Evolutionary conservation across 2,888 invertebrate genomes (phyloP).

Genomic region (Apoda limacodes): DNA sequence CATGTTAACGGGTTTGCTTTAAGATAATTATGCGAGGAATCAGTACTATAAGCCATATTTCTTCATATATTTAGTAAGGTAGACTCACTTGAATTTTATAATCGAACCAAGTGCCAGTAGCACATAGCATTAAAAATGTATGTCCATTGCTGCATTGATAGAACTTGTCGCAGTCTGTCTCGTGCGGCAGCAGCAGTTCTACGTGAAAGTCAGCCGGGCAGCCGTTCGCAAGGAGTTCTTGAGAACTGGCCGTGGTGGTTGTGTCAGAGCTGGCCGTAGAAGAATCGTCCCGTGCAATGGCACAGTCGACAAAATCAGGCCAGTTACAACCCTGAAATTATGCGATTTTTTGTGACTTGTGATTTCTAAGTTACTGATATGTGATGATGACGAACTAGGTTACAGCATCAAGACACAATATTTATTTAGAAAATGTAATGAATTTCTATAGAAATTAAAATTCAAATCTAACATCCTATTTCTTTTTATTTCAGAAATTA

Average conservation of each 20-base stretch:
- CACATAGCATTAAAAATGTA: conserved; percentile 22
- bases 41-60: no score
- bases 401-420: no score
- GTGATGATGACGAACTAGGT: no score
- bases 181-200: conserved; percentile 27
- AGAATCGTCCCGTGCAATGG: neutral
- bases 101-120: conserved; percentile 29
- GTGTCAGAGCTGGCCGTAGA: conserved; percentile 1
- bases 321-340: conserved; percentile 24
- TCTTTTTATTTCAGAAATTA: no score
- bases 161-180: conserved; percentile 20
- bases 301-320: conserved; percentile 21
- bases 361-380: no score
- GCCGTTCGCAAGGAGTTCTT: conserved; percentile 10
- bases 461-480: no score
- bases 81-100: conserved; percentile 27
- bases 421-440: no score
- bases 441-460: no score
- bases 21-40: no score
- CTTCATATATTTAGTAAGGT: no score
- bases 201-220: conserved; percentile 23
- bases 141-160: conserved; percentile 19
- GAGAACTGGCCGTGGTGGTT: conserved; percentile 4
- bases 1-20: no score
- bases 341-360: no score